Conservation (phyloP, 2,113 vertebrate species). For the Eublepharis macularius region DNA sequence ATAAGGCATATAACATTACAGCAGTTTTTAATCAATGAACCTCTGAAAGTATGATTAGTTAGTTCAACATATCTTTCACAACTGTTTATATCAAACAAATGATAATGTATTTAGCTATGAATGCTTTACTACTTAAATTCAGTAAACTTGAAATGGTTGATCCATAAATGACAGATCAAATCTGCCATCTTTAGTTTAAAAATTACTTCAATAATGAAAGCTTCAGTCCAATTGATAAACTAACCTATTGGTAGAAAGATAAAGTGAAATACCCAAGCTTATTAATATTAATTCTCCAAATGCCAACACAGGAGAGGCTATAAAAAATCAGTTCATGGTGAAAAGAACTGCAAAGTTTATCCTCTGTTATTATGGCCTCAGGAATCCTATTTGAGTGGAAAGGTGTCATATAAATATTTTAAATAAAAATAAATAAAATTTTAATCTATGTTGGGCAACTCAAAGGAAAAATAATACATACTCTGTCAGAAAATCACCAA, state of each 20-base stretch:
- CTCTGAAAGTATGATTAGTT: constrained; percentile 40
- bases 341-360: not conserved
- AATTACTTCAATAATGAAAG: constrained; percentile 32
- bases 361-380: not conserved
- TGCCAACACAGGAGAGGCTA: rapidly evolving
- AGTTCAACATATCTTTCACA: constrained; percentile 45
- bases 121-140: constrained; percentile 61
- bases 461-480: not conserved
- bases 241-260: not conserved
- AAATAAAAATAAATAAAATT: too few relatives aligned
- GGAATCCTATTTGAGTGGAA: too few relatives aligned
- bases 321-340: not conserved
- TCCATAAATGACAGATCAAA: constrained; percentile 40
- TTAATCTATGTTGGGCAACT: not conserved
- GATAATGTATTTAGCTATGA: constrained; percentile 65
- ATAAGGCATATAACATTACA: constrained; percentile 3
- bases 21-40: constrained; percentile 52
- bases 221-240: rapidly evolving
- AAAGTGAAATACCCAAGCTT: not conserved
- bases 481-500: not conserved
- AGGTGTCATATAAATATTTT: too few relatives aligned
- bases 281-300: not conserved
- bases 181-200: constrained; percentile 19
- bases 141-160: constrained; percentile 51
- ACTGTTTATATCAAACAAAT: constrained; percentile 53